A percentile compares a stretch with the other conserved stretches of the same genome.
Evolutionary conservation across 2,888 invertebrate species (phyloP).

Genomic region (Ctena decussata): DNA sequence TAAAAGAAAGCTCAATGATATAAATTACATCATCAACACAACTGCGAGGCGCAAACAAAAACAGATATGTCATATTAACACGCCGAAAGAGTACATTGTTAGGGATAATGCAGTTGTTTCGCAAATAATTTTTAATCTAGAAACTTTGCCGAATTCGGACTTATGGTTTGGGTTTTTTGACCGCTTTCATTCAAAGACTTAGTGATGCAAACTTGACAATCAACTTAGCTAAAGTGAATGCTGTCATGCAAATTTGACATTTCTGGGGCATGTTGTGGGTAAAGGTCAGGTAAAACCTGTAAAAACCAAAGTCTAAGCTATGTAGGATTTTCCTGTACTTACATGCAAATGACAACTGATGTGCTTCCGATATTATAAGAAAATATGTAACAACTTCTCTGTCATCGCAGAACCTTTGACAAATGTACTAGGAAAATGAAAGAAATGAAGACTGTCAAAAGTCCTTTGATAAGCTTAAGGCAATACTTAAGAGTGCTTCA

Average conservation of each 20-base stretch:
- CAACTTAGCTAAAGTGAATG: constrained; percentile 31
- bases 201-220: not conserved
- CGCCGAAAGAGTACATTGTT: no score
- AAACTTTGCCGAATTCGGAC: no score
- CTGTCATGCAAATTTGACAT: not conserved
- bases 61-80: constrained; percentile 58
- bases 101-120: no score
- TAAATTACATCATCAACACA: no score
- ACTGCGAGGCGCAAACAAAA: constrained; percentile 44
- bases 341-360: not conserved
- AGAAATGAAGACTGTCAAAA: not conserved
- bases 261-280: not conserved
- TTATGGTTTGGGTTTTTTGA: no score
- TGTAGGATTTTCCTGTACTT: not conserved
- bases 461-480: not conserved
- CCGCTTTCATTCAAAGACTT: no score
- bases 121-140: no score
- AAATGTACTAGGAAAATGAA: not conserved
- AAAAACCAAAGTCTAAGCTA: not conserved
- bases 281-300: not conserved
- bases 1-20: no score
- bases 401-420: not conserved
- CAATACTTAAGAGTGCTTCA: constrained; percentile 21
- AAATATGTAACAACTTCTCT: not conserved
- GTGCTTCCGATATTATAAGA: not conserved